Base-by-base conservation (phyloP, 2,113 vertebrate species). In the Sylvilagus bachmani region DNA sequence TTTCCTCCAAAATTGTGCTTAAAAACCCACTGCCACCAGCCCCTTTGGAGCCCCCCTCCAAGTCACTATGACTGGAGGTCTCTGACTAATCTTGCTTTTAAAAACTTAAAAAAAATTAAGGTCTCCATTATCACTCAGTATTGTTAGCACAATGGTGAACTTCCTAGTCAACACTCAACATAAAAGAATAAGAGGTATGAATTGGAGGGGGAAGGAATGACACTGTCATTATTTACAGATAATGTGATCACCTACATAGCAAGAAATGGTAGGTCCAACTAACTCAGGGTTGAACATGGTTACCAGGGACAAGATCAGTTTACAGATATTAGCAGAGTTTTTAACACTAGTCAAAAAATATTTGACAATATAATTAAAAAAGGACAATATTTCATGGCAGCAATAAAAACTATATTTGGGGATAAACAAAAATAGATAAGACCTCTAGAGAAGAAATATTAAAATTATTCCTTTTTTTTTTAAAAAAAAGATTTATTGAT, bases 321-420 rank as follows among this genome's bases (percentile, higher is more conserved):
- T 78, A 61, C 5, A 53, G 22, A 75, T 71, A 64, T 31, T 67
- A 81, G 5, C 29, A 36, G 71, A 36, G 71, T 49, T 93, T 19
- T 90, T 53, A 90, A 27, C n/a, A 90, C 16, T 6, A 58, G 81
- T 24, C 86, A 71, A 93, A 86, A 66, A 7, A 71, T 55, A 86
- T 86, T 62, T n/a, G 44, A 77, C 90, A 90, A 31, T 61, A 51
- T 55, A 82, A 62, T 69, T 75, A 27, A 90, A 80, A 87, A 70
- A 74, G 33, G 66, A 38, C 49, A 55, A 75, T 31, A 51, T 82
- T 58, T 90, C 69, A 61, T 49, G 77, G 29, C 7, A 90, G 29
- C 49, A 86, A 79, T 17, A 67, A 88, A 71, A 55, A 49, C 79
- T 62, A 21, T 71, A 87, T 67, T 80, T 84, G 82, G 58, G 71